A percentile compares a stretch with the other conserved stretches of the same genome.
These are phyloP conservation scores for Pseudococcus jackbeardsleyi DNA, from an alignment of 2,888 invertebrate genomes.

Conservation along the genomic window DNA sequence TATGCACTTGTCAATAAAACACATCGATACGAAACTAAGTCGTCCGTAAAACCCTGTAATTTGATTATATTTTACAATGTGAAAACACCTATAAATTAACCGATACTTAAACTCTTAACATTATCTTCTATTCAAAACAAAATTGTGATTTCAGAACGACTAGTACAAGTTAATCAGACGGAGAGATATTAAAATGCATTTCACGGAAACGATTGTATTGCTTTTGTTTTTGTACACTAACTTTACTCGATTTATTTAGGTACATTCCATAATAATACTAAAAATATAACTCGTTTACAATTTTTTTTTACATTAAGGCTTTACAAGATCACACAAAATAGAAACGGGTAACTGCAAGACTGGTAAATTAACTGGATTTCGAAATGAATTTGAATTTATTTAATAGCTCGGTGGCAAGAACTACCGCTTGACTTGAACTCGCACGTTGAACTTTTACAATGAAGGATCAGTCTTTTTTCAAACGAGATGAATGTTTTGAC, in stretches of 20 bases:
- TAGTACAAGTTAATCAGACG: not conserved
- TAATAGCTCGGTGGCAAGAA: constrained; percentile 16
- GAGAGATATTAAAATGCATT: not conserved
- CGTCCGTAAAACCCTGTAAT: not conserved
- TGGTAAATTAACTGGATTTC: constrained; percentile 37
- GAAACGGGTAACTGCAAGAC: constrained; percentile 31
- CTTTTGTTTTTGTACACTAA: not conserved
- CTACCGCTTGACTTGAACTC: not conserved
- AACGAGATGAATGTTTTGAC: constrained; percentile 27
- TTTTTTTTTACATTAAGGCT: not conserved
- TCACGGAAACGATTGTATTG: not conserved
- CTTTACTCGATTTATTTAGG: not conserved
- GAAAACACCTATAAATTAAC: not conserved
- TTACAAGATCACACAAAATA: constrained; percentile 20
- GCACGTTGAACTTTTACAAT: not conserved
- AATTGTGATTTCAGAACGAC: constrained; percentile 33
- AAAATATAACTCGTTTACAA: not conserved
- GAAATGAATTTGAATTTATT: not conserved
- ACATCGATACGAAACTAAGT: not conserved
- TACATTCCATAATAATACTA: not conserved
- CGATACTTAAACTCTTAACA: not conserved
- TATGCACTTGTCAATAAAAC: not conserved
- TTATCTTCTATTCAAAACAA: not conserved
- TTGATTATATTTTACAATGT: not conserved
- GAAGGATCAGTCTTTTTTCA: constrained; percentile 39